A percentile compares a stretch with the other conserved stretches of the same genome.
phyloP scores from a whole-genome alignment of 2,888 invertebrate genomes.

The Cryptus armator region DNA sequence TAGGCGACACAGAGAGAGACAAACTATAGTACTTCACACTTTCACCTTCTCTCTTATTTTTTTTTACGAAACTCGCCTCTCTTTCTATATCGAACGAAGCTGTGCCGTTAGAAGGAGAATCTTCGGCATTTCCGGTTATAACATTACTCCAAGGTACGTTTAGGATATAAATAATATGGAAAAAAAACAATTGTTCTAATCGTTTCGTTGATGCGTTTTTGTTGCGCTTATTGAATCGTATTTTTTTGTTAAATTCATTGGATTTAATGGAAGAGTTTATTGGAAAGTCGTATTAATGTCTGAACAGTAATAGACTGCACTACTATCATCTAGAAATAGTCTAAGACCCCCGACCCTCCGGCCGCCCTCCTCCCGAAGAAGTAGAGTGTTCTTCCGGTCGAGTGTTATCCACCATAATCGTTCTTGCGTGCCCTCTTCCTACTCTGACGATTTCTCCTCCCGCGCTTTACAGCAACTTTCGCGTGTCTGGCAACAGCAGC shows the following conservation, averaged over 20 bases:
- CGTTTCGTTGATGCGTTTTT: neutral
- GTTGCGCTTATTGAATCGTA: neutral
- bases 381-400: neutral
- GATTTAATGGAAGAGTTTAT: neutral
- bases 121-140: conserved; percentile 58
- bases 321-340: neutral
- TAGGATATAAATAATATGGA: neutral
- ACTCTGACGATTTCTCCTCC: conserved; percentile 25
- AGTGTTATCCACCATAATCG: neutral
- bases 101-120: conserved; percentile 37
- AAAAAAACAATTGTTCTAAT: neutral
- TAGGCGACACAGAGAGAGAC: conserved; percentile 24
- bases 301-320: neutral
- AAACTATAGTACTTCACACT: conserved; percentile 59
- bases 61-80: neutral
- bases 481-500: conserved; percentile 15
- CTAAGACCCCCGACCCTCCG: neutral
- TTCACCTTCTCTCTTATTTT: conserved; percentile 51
- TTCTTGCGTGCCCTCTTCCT: conserved; percentile 9
- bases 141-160: conserved; percentile 44
- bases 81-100: neutral
- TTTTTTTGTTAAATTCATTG: too few species aligned
- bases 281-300: neutral
- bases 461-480: conserved; percentile 51
- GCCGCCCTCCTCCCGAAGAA: neutral